Evolutionary conservation across 2,888 invertebrate species (phyloP), one percentile per base, ranked within the genome.

Genomic region (Ceriagrion tenellum): DNA sequence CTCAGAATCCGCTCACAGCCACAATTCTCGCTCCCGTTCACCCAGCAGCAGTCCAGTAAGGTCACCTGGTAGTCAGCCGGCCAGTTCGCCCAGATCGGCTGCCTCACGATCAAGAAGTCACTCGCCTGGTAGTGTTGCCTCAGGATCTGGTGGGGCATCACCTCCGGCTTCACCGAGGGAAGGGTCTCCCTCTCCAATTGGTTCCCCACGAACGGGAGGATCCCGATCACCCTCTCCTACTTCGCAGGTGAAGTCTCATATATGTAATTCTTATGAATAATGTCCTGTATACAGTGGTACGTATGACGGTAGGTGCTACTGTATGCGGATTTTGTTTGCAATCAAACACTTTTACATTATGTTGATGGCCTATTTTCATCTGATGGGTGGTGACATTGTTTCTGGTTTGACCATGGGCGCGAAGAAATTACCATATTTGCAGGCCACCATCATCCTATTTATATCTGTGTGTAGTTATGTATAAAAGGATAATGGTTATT

Each of bases 21-120:
- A 93, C 1, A 93, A 74, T 93, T 93, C 93, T 2, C 93, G 55
- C 18, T 93, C 93, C 47, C 63, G 93, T 16, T 93, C 93, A 74
- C 93, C 69, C 2, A 69, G 63, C 40, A 93, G 93, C 93, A 69
- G 69, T 0, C 93, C 93, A 2, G 81, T 35, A 4, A 93, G 69
- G n/a, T 93, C 93, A 13, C 59, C 30, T 55, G 93, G 93, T 16
- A 93, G 93, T 93, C 93, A 47, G 10, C 81, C 69, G 20, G 69
- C 47, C 40, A 93, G 93, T 69, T 93, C 93, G 0, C 93, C 93
- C 35, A 63, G 93, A 55, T 93, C 93, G 1, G 69, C 47, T 30
- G 93, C 2, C 23, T 93, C 93, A 16, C 93, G 93, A 0, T 93
- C 93, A 55, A 69, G 93, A 18, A 93, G 93, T 47, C 69, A 69